These are phyloP conservation scores for Automeris io DNA, from an alignment of 2,888 invertebrate species.

Conservation along the genomic window DNA sequence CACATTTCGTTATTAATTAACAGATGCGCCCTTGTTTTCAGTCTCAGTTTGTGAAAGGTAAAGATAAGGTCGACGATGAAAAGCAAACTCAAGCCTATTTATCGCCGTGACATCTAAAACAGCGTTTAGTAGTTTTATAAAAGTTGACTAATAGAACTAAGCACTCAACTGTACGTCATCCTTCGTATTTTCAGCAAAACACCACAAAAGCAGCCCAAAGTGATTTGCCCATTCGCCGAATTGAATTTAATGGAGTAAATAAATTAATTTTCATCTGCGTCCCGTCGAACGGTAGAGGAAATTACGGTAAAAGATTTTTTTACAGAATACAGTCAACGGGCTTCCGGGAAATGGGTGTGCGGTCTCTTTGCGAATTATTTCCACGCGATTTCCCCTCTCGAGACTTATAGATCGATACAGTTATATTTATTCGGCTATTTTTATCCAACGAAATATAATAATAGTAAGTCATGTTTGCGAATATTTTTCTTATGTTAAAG, in stretches of 20 bases:
- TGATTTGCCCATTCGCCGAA: constrained; percentile 22
- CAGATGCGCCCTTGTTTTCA: too few species aligned
- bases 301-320: constrained; percentile 30
- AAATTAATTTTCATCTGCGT: constrained; percentile 31
- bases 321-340: constrained; percentile 19
- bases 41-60: too few species aligned
- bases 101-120: too few species aligned
- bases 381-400: not conserved
- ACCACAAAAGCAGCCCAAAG: constrained; percentile 17
- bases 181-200: constrained; percentile 12
- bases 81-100: too few species aligned
- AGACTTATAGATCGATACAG: not conserved
- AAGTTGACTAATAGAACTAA: too few species aligned
- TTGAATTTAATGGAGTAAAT: constrained; percentile 33
- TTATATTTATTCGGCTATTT: too few species aligned
- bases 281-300: constrained; percentile 21
- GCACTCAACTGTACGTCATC: constrained; percentile 1
- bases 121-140: too few species aligned
- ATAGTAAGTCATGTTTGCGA: too few species aligned
- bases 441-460: too few species aligned
- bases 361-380: constrained; percentile 1
- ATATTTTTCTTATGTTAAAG: too few species aligned
- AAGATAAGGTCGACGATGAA: too few species aligned
- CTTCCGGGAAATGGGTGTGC: constrained; percentile 3
- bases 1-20: too few species aligned